Conservation (phyloP, 2,888 invertebrate genomes). For the Drosophila crucigera region DNA sequence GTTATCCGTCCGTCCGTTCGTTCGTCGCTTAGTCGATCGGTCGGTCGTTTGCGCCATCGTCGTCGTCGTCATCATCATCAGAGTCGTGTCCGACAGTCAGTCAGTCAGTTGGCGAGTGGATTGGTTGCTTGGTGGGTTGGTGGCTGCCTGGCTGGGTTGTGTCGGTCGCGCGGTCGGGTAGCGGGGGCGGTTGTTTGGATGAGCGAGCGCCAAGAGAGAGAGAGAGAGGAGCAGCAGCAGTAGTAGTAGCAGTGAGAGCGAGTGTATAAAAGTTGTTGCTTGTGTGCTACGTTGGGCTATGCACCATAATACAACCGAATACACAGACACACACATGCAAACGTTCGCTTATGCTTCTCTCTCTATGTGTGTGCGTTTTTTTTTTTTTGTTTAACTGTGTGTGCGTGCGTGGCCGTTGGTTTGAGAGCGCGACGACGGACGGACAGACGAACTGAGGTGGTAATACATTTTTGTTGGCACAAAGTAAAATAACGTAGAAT, state of each 20-base stretch:
- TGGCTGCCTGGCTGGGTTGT: constrained; percentile 28
- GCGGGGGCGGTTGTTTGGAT: constrained; percentile 48
- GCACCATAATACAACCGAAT: constrained; percentile 54
- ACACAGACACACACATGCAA: constrained; percentile 9
- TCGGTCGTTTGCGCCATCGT: constrained; percentile 32
- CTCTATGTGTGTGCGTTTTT: constrained; percentile 18
- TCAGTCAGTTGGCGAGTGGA: constrained; percentile 58
- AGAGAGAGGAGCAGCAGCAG: constrained; percentile 29
- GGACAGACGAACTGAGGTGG: constrained; percentile 43
- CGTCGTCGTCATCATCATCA: constrained; percentile 33
- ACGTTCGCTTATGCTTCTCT: neutral
- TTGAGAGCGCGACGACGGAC: constrained; percentile 21
- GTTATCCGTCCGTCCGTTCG: constrained; percentile 39
- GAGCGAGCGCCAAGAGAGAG: constrained; percentile 57
- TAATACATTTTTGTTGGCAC: constrained; percentile 77
- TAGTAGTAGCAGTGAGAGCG: constrained; percentile 34
- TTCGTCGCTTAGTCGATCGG: constrained; percentile 37
- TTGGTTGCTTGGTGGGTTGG: constrained; percentile 43
- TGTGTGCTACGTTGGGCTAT: constrained; percentile 55
- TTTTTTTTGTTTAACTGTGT: constrained; percentile 21
- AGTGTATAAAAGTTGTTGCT: constrained; percentile 54
- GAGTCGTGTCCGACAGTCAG: constrained; percentile 47
- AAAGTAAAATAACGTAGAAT: constrained; percentile 76
- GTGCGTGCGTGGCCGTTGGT: constrained; percentile 45
- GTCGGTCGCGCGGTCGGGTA: constrained; percentile 25